phyloP scores from a whole-genome alignment of 2,113 vertebrate species.

The Mesoclemmys tuberculata region DNA sequence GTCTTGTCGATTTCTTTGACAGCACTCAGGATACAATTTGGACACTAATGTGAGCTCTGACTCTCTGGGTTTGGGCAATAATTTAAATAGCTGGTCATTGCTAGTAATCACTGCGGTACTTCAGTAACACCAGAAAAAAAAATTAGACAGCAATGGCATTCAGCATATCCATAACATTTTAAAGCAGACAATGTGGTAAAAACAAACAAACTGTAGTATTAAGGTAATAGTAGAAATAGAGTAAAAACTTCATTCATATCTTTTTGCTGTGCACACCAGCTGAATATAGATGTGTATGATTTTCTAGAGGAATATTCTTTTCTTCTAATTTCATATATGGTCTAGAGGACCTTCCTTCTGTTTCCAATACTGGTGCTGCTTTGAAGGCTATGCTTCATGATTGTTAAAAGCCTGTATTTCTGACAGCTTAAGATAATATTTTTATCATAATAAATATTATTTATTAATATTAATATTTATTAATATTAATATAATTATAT shows the following conservation, averaged over 20 bases:
- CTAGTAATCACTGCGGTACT: not conserved
- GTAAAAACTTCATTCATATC: not conserved
- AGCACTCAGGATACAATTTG: not conserved
- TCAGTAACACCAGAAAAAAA: not conserved
- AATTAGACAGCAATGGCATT: not conserved
- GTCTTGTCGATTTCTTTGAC: not conserved
- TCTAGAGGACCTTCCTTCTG: not conserved
- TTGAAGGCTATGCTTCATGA: not conserved
- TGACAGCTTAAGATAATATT: not conserved
- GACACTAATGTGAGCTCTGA: not conserved
- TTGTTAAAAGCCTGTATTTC: not conserved
- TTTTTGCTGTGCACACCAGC: not conserved
- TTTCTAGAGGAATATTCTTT: not conserved
- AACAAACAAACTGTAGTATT: not conserved
- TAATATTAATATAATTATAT: too few species aligned
- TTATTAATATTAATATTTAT: too few species aligned
- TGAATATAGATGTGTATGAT: not conserved
- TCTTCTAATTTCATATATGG: not conserved
- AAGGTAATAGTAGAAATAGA: not conserved
- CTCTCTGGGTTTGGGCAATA: not conserved
- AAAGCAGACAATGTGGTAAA: not conserved
- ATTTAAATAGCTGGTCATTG: not conserved
- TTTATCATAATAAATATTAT: too few species aligned
- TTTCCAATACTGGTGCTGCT: not conserved
- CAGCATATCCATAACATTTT: not conserved